Conservation (phyloP, 2,113 vertebrate genomes). For the Phrynosoma blainvillii region DNA sequence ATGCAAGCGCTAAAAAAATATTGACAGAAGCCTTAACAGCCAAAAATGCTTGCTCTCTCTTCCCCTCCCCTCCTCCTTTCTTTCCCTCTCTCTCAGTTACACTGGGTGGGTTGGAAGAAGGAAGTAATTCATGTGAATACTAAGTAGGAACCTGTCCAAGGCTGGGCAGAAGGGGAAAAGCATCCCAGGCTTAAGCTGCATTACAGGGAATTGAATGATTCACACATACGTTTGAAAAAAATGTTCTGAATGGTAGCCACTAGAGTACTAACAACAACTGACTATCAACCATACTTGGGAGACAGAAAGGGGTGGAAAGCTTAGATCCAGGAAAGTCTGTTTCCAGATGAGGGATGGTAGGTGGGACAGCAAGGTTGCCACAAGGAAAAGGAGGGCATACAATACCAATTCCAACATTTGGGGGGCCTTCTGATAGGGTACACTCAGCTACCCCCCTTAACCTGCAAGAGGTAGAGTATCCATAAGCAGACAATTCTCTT, state of each 20-base stretch:
- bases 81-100: too few relatives aligned
- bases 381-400: not conserved
- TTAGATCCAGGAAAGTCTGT: not conserved
- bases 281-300: not conserved
- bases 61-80: not conserved
- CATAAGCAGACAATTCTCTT: not conserved
- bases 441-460: not conserved
- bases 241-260: not conserved
- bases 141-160: not conserved
- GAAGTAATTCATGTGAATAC: not conserved
- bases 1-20: conserved; percentile 7
- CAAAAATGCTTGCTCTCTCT: not conserved
- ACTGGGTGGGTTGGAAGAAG: conserved; percentile 6
- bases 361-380: not conserved
- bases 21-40: not conserved
- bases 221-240: not conserved
- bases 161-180: conserved; percentile 4
- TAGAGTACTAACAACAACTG: not conserved
- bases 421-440: not conserved
- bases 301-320: not conserved
- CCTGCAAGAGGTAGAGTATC: not conserved
- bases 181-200: not conserved
- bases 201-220: not conserved
- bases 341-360: too few relatives aligned
- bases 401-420: not conserved